Evolutionary conservation across 2,888 invertebrate genomes (phyloP).

Genomic region (Liodrosophila aerea): DNA sequence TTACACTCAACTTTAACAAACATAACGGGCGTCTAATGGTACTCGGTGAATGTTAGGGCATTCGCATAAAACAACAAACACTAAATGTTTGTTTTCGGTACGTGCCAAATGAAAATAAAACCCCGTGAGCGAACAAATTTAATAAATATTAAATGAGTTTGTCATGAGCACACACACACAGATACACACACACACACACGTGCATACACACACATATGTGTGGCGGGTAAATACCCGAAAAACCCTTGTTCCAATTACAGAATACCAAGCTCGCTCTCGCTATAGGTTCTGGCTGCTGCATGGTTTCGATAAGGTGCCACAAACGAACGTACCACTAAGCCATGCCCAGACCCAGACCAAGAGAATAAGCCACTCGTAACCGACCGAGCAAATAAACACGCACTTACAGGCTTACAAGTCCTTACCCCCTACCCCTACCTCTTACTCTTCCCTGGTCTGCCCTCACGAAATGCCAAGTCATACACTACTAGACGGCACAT

Average conservation of each 20-base stretch:
- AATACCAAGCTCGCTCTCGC: constrained; percentile 29
- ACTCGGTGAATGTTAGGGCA: constrained; percentile 19
- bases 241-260: constrained; percentile 62
- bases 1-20: too few species aligned
- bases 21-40: background rate
- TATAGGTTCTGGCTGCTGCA: constrained; percentile 46
- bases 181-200: constrained; percentile 3
- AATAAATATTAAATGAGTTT: constrained; percentile 73
- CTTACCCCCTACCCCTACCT: constrained; percentile 11
- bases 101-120: constrained; percentile 71
- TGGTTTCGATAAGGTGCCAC: constrained; percentile 63
- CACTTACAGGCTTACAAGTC: constrained; percentile 60
- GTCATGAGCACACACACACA: constrained; percentile 53
- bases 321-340: constrained; percentile 64
- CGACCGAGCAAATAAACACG: constrained; percentile 64
- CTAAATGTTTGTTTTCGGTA: constrained; percentile 58
- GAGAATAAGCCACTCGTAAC: constrained; percentile 21
- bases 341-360: constrained; percentile 24
- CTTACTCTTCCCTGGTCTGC: background rate
- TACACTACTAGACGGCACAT: constrained; percentile 36
- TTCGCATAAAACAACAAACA: constrained; percentile 26
- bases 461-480: background rate
- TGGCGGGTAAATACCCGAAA: constrained; percentile 4
- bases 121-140: constrained; percentile 59
- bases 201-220: background rate